Evolutionary conservation across 2,888 invertebrate species (phyloP).

Genomic region (Diachrysia chrysitis): DNA sequence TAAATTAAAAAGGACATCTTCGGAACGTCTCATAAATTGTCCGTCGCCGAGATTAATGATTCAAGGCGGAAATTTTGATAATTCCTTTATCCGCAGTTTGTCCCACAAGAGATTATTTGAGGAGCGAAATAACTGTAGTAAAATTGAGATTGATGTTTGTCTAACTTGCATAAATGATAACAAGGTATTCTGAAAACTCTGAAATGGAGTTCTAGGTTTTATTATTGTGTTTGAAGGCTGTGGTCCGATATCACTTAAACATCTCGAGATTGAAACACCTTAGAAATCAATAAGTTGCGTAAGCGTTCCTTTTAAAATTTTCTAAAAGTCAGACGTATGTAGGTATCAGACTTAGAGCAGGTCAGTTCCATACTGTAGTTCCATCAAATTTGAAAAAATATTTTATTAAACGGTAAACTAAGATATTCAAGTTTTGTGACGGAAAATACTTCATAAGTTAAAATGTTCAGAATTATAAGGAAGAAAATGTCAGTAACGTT

Average conservation of each 20-base stretch:
- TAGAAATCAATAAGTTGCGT: too few relatives aligned
- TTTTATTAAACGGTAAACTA: background rate
- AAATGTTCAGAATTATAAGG: background rate
- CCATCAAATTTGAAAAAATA: background rate
- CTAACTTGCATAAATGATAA: constrained; percentile 14
- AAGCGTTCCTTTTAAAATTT: too few relatives aligned
- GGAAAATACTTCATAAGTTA: background rate
- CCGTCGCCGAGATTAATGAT: constrained; percentile 9
- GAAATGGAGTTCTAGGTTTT: constrained; percentile 4
- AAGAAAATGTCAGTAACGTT: background rate
- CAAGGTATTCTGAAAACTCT: constrained; percentile 2
- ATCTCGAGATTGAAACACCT: too few relatives aligned
- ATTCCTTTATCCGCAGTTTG: constrained; percentile 9
- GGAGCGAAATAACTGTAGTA: background rate
- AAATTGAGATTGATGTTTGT: constrained; percentile 7
- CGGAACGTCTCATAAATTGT: constrained; percentile 5
- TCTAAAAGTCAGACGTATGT: too few relatives aligned
- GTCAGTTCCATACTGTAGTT: too few relatives aligned
- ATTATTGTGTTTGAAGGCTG: background rate
- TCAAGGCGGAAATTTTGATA: constrained; percentile 6
- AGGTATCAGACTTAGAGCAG: too few relatives aligned
- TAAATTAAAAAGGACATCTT: constrained; percentile 16
- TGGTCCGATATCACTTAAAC: background rate
- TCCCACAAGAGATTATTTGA: constrained; percentile 3
- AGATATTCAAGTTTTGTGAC: background rate